Evolutionary conservation across 1,140 invertebrate species (phyloP).

Genomic region (Stegodyphus dumicola): DNA sequence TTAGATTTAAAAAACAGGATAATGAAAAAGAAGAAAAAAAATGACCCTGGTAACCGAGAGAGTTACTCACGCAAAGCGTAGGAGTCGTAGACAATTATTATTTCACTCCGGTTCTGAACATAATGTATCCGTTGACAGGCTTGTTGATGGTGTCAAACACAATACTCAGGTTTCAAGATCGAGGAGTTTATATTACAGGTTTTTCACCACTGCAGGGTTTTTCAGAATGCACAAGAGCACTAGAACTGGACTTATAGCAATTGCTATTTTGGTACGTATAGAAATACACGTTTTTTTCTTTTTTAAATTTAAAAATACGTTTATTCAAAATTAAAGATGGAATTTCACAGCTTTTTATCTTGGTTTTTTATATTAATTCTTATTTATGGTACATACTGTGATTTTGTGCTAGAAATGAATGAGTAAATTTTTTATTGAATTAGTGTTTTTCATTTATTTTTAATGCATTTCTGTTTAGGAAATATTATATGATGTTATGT

Average conservation of each 20-base stretch:
- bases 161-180: not conserved
- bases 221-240: conserved; percentile 40
- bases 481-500: too few relatives aligned
- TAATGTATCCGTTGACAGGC: conserved; percentile 19
- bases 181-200: not conserved
- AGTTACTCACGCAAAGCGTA: conserved; percentile 4
- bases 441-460: too few relatives aligned
- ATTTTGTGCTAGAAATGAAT: too few relatives aligned
- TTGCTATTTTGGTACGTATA: conserved; percentile 15
- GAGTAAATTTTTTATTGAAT: too few relatives aligned
- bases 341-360: too few relatives aligned
- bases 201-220: not conserved
- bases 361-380: too few relatives aligned
- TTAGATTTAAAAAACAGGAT: too few relatives aligned
- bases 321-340: too few relatives aligned
- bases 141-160: conserved; percentile 4
- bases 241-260: conserved; percentile 22
- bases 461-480: too few relatives aligned
- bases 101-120: not conserved
- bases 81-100: conserved; percentile 18
- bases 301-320: not conserved
- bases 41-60: conserved; percentile 21
- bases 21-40: conserved; percentile 24
- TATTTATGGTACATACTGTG: too few relatives aligned
- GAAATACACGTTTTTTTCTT: not conserved